These are phyloP conservation scores for Molossus molossus DNA, from an alignment of 2,797 vertebrate species.

Conservation along the genomic window DNA sequence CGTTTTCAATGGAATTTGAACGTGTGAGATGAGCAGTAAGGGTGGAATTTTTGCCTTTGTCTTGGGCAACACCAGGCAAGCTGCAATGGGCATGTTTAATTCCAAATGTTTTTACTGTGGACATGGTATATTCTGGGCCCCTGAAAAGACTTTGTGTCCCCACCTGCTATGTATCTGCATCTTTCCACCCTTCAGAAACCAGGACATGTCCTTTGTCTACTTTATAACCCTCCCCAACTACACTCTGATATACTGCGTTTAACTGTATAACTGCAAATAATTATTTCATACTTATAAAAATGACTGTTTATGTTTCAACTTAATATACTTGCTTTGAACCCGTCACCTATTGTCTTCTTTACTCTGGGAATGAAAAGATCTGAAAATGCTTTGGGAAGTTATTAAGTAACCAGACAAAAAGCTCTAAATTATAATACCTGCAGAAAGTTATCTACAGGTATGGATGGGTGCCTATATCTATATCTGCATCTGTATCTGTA, in stretches of 20 bases:
- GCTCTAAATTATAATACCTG: neutral
- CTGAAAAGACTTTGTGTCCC: neutral
- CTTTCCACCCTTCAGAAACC: neutral
- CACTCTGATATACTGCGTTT: neutral
- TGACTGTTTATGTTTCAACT: neutral
- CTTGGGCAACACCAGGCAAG: neutral
- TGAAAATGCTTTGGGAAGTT: neutral
- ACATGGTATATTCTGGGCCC: neutral
- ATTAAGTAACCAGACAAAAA: neutral
- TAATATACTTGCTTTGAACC: neutral
- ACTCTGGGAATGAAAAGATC: neutral
- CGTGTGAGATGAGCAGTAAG: neutral
- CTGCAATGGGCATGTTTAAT: neutral
- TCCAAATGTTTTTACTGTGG: neutral
- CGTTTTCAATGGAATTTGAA: slow-evolving; percentile 59
- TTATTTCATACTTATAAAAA: neutral
- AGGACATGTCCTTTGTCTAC: neutral
- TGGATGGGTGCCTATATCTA: neutral
- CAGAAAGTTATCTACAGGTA: neutral
- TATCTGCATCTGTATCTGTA: neutral
- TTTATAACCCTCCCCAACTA: neutral
- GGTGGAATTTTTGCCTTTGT: neutral
- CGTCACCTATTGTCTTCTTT: neutral
- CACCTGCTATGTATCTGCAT: neutral
- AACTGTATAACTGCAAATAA: neutral